Percentiles rank a stretch among this genome's conserved stretches.
Conservation (phyloP, 2,797 vertebrate species). For the Aplochiton taeniatus region DNA sequence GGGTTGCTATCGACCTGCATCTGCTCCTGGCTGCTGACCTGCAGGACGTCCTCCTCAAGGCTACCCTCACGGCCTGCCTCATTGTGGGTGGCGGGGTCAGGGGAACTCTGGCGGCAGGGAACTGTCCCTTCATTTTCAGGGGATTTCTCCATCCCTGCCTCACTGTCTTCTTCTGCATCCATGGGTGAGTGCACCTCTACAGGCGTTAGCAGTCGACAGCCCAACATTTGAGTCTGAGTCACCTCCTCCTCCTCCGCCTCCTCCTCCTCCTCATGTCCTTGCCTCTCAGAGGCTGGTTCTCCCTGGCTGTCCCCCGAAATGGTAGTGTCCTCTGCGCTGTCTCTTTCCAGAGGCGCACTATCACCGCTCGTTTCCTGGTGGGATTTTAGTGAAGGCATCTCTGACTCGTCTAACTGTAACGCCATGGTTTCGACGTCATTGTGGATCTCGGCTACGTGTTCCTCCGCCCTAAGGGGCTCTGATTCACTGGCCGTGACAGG, state of each 20-base stretch:
- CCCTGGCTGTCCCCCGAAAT: conserved; percentile 50
- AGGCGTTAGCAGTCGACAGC: conserved; percentile 48
- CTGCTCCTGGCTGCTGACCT: no score
- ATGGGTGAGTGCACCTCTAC: conserved; percentile 59
- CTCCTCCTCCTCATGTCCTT: conserved; percentile 8
- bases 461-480: conserved; percentile 14
- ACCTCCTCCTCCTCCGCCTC: conserved; percentile 9
- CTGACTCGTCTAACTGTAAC: conserved; percentile 7
- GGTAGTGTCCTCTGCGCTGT: not conserved
- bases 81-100: not conserved
- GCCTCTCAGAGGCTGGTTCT: not conserved
- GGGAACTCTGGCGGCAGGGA: not conserved
- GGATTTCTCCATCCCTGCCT: not conserved
- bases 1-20: no score
- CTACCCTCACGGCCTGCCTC: not conserved
- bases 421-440: conserved; percentile 5
- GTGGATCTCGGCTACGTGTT: conserved; percentile 11
- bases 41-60: no score
- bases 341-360: conserved; percentile 47
- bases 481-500: conserved; percentile 5
- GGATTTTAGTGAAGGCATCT: conserved; percentile 34
- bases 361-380: conserved; percentile 46
- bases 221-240: conserved; percentile 2
- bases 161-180: conserved; percentile 15
- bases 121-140: conserved; percentile 7